A percentile compares a stretch with the other conserved stretches of the same genome.
These are phyloP conservation scores for Anticlea derivata DNA, from an alignment of 2,888 invertebrate species.

Conservation along the genomic window DNA sequence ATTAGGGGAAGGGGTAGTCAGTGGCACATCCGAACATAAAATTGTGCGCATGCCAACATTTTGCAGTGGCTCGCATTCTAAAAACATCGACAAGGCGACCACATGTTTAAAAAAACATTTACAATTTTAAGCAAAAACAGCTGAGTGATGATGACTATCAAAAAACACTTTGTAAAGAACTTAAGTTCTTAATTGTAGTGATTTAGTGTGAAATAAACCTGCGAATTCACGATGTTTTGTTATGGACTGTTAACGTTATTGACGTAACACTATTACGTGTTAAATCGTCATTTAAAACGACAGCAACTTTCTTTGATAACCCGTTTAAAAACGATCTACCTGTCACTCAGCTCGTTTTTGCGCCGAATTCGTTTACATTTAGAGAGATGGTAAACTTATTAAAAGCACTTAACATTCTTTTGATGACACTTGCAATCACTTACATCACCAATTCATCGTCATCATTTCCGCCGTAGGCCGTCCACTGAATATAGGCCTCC, in stretches of 20 bases:
- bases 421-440: no score
- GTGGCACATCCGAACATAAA: no score
- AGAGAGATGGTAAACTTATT: neutral
- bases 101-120: no score
- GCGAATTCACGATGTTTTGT: slow-evolving; percentile 31
- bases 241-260: slow-evolving; percentile 20
- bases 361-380: neutral
- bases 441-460: no score
- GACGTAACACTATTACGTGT: slow-evolving; percentile 30
- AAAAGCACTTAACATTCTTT: neutral
- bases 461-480: no score
- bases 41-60: no score
- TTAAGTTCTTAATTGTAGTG: slow-evolving; percentile 11
- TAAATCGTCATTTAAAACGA: slow-evolving; percentile 25
- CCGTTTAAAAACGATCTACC: slow-evolving; percentile 5
- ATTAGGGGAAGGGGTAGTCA: no score
- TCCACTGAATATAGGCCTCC: no score
- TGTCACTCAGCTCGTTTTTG: neutral
- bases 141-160: slow-evolving; percentile 5
- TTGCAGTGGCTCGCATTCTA: no score
- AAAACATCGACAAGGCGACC: no score
- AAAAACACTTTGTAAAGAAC: slow-evolving; percentile 12
- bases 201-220: slow-evolving; percentile 22
- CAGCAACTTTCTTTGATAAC: slow-evolving; percentile 22
- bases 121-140: neutral